Conservation (phyloP, 2,113 vertebrate genomes). For the Erythrolamprus reginae region DNA sequence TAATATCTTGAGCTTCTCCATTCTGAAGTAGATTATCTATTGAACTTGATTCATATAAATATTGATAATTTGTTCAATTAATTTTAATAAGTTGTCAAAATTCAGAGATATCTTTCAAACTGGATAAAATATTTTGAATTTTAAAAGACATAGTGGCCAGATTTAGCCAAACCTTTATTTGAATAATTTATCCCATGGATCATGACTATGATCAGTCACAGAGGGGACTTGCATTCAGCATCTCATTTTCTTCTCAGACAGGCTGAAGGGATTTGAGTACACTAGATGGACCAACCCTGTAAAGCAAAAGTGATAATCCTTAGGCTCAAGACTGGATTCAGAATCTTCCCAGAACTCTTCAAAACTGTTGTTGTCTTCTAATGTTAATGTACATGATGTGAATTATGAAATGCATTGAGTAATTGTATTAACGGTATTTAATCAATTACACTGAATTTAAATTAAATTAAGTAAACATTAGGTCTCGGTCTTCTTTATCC, state of each 20-base stretch:
- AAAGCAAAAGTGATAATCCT: neutral
- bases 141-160: neutral
- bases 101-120: neutral
- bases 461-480: neutral
- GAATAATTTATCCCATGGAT: neutral
- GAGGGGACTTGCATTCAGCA: too few species aligned
- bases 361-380: neutral
- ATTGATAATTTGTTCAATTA: neutral
- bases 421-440: neutral
- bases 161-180: neutral
- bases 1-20: neutral
- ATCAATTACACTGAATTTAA: neutral
- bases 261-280: neutral
- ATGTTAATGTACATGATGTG: neutral
- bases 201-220: neutral
- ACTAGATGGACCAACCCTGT: too few species aligned
- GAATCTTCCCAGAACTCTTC: neutral
- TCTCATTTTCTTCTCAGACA: neutral
- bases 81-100: neutral
- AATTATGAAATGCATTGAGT: neutral
- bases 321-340: neutral
- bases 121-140: neutral
- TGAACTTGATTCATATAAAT: neutral
- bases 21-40: neutral
- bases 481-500: neutral